Evolutionary conservation across 2,888 invertebrate species (phyloP), one percentile per base, ranked within the genome.

Genomic region (Drosophila falleni): DNA sequence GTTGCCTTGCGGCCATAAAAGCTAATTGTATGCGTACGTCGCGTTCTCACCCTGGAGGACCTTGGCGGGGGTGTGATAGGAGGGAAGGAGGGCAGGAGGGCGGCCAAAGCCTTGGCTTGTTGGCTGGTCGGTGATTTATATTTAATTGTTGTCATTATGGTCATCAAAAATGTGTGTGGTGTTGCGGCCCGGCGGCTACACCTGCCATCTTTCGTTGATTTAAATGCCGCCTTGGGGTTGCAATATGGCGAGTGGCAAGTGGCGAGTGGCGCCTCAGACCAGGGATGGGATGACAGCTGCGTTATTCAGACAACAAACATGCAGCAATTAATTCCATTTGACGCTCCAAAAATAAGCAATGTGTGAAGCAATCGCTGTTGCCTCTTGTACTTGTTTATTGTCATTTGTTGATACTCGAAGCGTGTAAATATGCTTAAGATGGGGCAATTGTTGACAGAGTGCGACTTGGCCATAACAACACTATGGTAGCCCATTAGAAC

Each of bases 101-200:
- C 13, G 37, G 33, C n/a, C 39, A n/a, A 56, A 62, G 46, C 59
- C 68, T 68, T 80, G 88, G 80, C 83, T 80, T 88, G 82, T 68
- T 78, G 77, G 77, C 76, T 70, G 71, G 58, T 46, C 74, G 78
- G 87, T 89, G 89, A 89, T 89, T 89, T 89, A 89, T 89, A 81
- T 90, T 90, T 89, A 90, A 89, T 90, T 89, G 89, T 89, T 89
- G 90, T 90, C 89, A 90, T 89, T 89, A 89, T 89, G 90, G 89
- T 75, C 90, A 87, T 89, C 81, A 89, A 81, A 85, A 74, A 67
- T 50, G 67, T 74, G 67, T 74, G 84, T 69, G 46, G 51, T 51
- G 39, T 31, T 47, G 50, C 16, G 42, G 61, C 39, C 31, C 47
- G 11, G 26, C 49, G 41, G 68, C 56, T 26, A 54, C 80, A 79